A percentile compares a stretch with the other conserved stretches of the same genome.
These are phyloP conservation scores for Norana najaformis DNA, from an alignment of 2,888 invertebrate genomes.

Conservation along the genomic window DNA sequence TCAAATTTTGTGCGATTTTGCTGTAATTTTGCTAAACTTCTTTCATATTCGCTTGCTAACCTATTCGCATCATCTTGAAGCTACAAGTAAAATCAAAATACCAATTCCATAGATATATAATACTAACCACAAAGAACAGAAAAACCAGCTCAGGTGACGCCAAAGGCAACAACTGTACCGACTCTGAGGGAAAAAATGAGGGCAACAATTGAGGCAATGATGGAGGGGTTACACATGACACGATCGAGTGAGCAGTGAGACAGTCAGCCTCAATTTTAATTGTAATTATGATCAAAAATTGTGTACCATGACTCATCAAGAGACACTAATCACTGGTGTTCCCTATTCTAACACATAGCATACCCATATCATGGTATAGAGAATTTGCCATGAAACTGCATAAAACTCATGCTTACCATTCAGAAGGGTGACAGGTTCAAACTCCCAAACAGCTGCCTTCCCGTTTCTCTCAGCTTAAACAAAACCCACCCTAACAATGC, in stretches of 20 bases:
- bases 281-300: neutral
- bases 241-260: neutral
- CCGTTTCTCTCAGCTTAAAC: too few species aligned
- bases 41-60: slow-evolving; percentile 87
- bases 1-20: slow-evolving; percentile 86
- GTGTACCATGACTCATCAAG: neutral
- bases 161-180: neutral
- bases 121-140: neutral
- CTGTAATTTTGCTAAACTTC: slow-evolving; percentile 85
- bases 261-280: neutral
- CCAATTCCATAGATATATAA: neutral
- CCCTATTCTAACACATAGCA: too few species aligned
- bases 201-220: neutral
- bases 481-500: too few species aligned
- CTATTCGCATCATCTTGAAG: slow-evolving; percentile 84
- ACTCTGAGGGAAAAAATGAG: neutral
- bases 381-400: too few species aligned
- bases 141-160: neutral
- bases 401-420: neutral
- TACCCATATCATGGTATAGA: too few species aligned
- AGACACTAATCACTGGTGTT: too few species aligned
- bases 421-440: neutral
- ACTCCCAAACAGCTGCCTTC: neutral
- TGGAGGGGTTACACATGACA: neutral
- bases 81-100: slow-evolving; percentile 58